Conservation (phyloP, 1,140 invertebrate genomes). For the Harpegnathos saltator region DNA sequence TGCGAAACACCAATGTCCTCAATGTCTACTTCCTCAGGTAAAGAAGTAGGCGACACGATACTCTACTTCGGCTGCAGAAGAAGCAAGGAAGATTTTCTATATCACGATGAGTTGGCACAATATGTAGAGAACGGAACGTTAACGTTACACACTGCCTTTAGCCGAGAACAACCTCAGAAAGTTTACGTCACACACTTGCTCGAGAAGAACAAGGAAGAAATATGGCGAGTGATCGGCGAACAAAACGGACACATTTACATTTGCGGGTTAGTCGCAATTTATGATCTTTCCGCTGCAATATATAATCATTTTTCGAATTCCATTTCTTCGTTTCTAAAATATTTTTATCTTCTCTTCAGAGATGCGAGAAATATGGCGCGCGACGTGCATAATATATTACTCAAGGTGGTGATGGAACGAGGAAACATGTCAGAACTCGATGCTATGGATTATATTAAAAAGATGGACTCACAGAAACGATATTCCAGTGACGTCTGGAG, state of each 20-base stretch:
- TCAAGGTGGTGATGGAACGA: conserved; percentile 94
- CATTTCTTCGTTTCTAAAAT: conserved; percentile 3
- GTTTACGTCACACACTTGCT: conserved; percentile 98
- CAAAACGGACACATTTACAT: conserved; percentile 98
- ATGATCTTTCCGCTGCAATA: background rate
- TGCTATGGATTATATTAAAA: conserved; percentile 97
- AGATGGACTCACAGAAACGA: conserved; percentile 98
- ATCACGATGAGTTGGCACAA: conserved; percentile 95
- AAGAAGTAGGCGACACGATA: conserved; percentile 96
- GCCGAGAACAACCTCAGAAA: conserved; percentile 96
- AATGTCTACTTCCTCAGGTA: conserved; percentile 85
- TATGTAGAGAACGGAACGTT: conserved; percentile 93
- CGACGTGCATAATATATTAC: conserved; percentile 97
- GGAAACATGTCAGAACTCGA: conserved; percentile 94
- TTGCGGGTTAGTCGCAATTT: conserved; percentile 94
- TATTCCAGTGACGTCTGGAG: conserved; percentile 99
- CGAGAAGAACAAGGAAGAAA: conserved; percentile 93
- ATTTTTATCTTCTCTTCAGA: conserved; percentile 86
- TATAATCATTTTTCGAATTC: background rate
- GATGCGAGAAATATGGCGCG: conserved; percentile 99
- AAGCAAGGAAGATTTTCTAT: conserved; percentile 96
- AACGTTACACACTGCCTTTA: conserved; percentile 96
- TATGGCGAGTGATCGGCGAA: conserved; percentile 97
- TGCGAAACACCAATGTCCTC: conserved; percentile 5
- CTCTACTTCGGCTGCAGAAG: conserved; percentile 99